phyloP scores from a whole-genome alignment of 2,888 invertebrate genomes.

The Incurvaria masculella region DNA sequence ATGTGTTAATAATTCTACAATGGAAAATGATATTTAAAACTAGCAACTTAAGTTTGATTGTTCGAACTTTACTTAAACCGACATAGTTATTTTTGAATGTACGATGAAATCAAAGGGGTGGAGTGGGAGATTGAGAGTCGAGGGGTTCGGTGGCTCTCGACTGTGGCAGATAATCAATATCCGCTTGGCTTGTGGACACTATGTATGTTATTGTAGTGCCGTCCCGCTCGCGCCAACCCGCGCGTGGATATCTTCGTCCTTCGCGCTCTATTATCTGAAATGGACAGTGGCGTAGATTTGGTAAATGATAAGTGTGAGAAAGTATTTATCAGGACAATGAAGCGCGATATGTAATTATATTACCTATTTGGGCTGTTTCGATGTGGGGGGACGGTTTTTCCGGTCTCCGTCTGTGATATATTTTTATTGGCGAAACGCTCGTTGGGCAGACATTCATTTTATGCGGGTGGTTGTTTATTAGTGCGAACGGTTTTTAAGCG shows the following conservation, averaged over 20 bases:
- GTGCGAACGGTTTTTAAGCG: no score
- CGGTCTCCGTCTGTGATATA: slow-evolving; percentile 31
- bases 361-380: slow-evolving; percentile 43
- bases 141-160: slow-evolving; percentile 51
- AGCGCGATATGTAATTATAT: slow-evolving; percentile 55
- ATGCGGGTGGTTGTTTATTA: not conserved
- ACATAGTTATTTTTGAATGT: slow-evolving; percentile 30
- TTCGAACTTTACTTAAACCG: slow-evolving; percentile 5
- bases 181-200: slow-evolving; percentile 60
- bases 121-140: slow-evolving; percentile 22
- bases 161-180: slow-evolving; percentile 61
- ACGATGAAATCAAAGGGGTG: slow-evolving; percentile 16
- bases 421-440: slow-evolving; percentile 34
- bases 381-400: slow-evolving; percentile 20
- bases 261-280: slow-evolving; percentile 52
- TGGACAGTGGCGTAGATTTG: slow-evolving; percentile 58
- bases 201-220: slow-evolving; percentile 50
- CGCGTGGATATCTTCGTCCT: slow-evolving; percentile 25
- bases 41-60: no score
- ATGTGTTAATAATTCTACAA: slow-evolving; percentile 16
- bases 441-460: not conserved
- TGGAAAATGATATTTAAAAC: no score
- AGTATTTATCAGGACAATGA: slow-evolving; percentile 57
- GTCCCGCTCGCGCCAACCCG: slow-evolving; percentile 26
- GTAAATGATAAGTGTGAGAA: slow-evolving; percentile 58